These are phyloP conservation scores for Gymnogyps californianus DNA, from an alignment of 2,113 vertebrate species.

Conservation along the genomic window DNA sequence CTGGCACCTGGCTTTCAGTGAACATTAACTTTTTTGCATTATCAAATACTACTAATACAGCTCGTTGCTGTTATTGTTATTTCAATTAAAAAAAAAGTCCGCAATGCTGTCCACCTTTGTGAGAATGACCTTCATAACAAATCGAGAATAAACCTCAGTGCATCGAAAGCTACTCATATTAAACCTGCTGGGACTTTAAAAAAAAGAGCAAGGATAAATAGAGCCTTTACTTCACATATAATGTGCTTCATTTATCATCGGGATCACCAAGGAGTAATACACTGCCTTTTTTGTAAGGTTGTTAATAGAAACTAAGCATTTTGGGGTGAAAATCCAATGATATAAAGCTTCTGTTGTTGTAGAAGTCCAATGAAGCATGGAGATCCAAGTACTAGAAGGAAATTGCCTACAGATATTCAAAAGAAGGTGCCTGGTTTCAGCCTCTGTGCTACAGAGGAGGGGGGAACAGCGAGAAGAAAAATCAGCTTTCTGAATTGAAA, in stretches of 20 bases:
- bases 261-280: conserved; percentile 25
- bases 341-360: conserved; percentile 21
- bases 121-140: neutral
- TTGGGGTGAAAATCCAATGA: neutral
- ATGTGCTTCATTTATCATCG: conserved; percentile 61
- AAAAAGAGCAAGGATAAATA: conserved; percentile 22
- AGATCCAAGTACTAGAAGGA: neutral
- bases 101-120: neutral
- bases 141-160: no score
- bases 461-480: neutral
- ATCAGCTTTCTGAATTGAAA: neutral
- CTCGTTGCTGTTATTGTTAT: neutral
- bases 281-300: conserved; percentile 42
- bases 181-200: conserved; percentile 3
- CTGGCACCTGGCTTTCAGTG: conserved; percentile 52
- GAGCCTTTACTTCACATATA: conserved; percentile 44
- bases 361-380: neutral
- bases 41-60: conserved; percentile 34
- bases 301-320: conserved; percentile 55
- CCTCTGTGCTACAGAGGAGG: neutral
- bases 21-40: conserved; percentile 55
- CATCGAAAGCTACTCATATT: conserved; percentile 30
- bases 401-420: conserved; percentile 7
- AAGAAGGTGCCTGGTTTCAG: neutral
- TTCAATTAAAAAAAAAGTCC: neutral